Percentiles rank a stretch among this genome's conserved stretches.
These are phyloP conservation scores for Cuculus canorus DNA, from an alignment of 2,797 vertebrate species.

Conservation along the genomic window DNA sequence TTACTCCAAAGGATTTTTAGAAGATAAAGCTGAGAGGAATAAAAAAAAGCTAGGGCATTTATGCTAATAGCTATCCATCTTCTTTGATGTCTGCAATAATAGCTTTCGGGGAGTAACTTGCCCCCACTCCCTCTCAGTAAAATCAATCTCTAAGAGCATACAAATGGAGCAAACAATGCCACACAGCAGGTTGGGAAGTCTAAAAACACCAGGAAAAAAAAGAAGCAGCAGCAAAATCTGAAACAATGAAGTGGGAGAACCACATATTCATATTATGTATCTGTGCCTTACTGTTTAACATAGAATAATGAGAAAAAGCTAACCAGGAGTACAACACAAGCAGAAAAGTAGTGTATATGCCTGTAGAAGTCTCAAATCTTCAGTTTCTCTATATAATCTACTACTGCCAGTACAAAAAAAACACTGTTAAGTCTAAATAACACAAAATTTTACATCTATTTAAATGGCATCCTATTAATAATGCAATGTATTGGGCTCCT, in stretches of 20 bases:
- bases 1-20: constrained; percentile 43
- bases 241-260: neutral
- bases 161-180: neutral
- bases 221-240: neutral
- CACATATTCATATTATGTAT: rapidly evolving
- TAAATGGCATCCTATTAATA: neutral
- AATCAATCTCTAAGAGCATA: neutral
- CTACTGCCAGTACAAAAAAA: neutral
- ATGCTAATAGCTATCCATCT: constrained; percentile 7
- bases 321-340: neutral
- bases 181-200: neutral
- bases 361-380: neutral
- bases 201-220: neutral
- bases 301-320: neutral
- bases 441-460: neutral
- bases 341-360: neutral
- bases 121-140: neutral
- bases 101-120: neutral
- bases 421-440: neutral
- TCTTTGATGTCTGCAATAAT: constrained; percentile 44
- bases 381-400: neutral
- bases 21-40: constrained; percentile 38
- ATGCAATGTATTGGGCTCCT: neutral
- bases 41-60: neutral
- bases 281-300: neutral